phyloP scores from a whole-genome alignment of 2,797 vertebrate species.

The Antrozous pallidus region DNA sequence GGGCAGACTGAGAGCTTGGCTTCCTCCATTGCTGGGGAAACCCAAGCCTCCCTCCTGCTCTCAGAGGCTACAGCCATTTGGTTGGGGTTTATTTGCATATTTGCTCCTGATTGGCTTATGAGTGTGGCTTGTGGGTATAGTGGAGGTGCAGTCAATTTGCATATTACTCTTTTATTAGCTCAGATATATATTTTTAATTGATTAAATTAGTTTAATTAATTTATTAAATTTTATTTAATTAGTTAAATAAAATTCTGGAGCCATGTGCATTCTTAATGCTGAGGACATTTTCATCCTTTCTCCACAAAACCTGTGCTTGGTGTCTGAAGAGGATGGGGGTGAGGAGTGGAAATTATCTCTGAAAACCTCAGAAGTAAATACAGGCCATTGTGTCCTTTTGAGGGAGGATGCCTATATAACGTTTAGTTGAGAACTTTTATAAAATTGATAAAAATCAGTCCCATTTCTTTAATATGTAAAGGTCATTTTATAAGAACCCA shows the following conservation, averaged over 20 bases:
- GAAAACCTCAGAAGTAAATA: background rate
- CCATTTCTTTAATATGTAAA: background rate
- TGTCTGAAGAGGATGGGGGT: background rate
- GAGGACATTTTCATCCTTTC: background rate
- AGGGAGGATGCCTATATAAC: background rate
- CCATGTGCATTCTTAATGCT: accelerated
- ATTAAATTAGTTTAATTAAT: too few species aligned
- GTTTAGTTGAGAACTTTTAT: background rate
- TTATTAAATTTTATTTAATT: too few species aligned
- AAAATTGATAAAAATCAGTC: background rate
- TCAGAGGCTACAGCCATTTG: too few species aligned
- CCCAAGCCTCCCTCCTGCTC: too few species aligned
- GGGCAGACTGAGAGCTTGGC: too few species aligned
- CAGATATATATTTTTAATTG: too few species aligned
- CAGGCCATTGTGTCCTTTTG: background rate
- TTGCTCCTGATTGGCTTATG: too few species aligned
- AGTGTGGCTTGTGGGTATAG: too few species aligned
- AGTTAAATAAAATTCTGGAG: background rate
- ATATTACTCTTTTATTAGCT: too few species aligned
- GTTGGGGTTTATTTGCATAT: too few species aligned
- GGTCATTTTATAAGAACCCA: background rate
- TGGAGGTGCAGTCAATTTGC: too few species aligned
- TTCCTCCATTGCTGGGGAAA: too few species aligned
- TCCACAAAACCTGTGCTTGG: background rate
- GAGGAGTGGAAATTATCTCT: background rate